Conservation (phyloP, 2,888 invertebrate genomes). For the Apamea monoglypha region DNA sequence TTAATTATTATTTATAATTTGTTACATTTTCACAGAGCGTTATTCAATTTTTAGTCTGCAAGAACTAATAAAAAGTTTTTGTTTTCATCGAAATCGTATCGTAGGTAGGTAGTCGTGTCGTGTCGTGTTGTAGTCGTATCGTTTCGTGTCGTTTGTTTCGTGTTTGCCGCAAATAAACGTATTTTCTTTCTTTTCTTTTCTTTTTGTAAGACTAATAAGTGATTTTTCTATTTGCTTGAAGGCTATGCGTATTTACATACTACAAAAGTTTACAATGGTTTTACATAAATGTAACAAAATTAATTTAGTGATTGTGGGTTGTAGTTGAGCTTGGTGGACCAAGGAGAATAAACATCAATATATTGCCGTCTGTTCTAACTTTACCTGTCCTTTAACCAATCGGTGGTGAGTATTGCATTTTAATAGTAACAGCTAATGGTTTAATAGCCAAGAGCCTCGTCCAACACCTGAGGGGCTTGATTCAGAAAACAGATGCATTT, state of each 20-base stretch:
- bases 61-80: not conserved
- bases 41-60: not conserved
- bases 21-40: conserved; percentile 1
- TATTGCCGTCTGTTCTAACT: not conserved
- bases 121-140: no score
- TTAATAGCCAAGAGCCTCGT: no score
- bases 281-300: not conserved
- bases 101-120: no score
- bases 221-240: not conserved
- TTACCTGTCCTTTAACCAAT: not conserved
- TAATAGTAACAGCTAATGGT: no score
- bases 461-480: no score
- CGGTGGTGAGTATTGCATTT: no score
- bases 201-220: not conserved
- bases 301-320: not conserved
- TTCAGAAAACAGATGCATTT: no score
- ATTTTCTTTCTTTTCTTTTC: no score
- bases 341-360: not conserved
- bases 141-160: no score
- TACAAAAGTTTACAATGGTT: not conserved
- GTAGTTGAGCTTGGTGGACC: not conserved
- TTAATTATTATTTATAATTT: no score
- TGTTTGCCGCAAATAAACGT: no score
- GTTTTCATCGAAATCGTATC: not conserved
- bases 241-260: not conserved